Percentiles rank a stretch among this genome's conserved stretches.
phyloP scores from a whole-genome alignment of 2,888 invertebrate genomes.

The Ophion obscuratus region DNA sequence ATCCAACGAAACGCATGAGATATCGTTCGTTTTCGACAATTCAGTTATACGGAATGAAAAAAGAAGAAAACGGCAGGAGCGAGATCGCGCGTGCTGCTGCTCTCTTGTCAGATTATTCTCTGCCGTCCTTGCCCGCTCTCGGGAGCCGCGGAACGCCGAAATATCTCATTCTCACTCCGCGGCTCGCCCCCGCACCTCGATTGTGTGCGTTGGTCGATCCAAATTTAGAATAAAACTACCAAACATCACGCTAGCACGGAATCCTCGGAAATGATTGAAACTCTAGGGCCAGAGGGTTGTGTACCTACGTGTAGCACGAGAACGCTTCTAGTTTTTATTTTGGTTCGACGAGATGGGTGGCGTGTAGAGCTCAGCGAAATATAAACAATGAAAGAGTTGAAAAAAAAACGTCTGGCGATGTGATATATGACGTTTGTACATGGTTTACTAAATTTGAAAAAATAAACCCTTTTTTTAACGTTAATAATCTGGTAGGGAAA shows the following conservation, averaged over 20 bases:
- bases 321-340: background rate
- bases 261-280: conserved; percentile 28
- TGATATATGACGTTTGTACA: background rate
- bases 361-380: background rate
- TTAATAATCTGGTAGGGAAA: no score
- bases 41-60: background rate
- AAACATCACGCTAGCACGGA: conserved; percentile 38
- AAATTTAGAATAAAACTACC: conserved; percentile 62
- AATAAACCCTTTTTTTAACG: no score
- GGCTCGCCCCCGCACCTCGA: conserved; percentile 29
- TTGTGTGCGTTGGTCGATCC: conserved; percentile 53
- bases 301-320: background rate
- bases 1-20: background rate
- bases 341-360: background rate
- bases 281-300: conserved; percentile 7
- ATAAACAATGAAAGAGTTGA: background rate
- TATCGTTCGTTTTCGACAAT: background rate
- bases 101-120: conserved; percentile 54
- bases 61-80: background rate
- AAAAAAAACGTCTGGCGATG: background rate
- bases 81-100: conserved; percentile 14
- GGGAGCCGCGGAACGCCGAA: conserved; percentile 26
- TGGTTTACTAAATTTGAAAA: no score
- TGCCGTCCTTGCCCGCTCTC: conserved; percentile 52
- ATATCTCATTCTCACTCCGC: conserved; percentile 45